Evolutionary conservation across 2,888 invertebrate genomes (phyloP).

Genomic region (Pantelozetes paolii): DNA sequence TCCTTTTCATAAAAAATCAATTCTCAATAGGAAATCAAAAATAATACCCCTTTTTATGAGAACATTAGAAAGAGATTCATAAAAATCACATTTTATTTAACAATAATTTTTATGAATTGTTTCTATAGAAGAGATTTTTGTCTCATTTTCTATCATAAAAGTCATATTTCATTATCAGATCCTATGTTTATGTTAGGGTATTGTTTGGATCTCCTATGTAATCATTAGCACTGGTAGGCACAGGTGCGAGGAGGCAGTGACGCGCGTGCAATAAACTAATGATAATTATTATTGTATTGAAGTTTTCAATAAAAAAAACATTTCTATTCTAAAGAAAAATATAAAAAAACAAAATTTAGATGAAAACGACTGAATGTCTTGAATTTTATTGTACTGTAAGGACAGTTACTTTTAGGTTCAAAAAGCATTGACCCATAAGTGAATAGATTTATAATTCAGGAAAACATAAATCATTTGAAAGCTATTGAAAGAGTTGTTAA

Average conservation of each 20-base stretch:
- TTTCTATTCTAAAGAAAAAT: background rate
- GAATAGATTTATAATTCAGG: background rate
- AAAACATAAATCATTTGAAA: background rate
- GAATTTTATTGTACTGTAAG: background rate
- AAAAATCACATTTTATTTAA: background rate
- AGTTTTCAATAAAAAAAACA: too few species aligned
- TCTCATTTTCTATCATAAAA: background rate
- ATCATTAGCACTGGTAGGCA: background rate
- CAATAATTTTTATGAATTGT: background rate
- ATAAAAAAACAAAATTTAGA: background rate
- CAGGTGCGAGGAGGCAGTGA: background rate
- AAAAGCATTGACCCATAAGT: conserved; percentile 19
- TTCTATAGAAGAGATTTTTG: background rate
- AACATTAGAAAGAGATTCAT: background rate
- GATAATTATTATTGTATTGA: background rate
- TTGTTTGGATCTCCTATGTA: background rate
- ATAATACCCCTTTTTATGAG: background rate
- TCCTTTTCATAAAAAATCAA: background rate
- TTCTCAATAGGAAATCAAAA: conserved; percentile 1
- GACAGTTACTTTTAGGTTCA: conserved; percentile 15
- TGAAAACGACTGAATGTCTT: background rate
- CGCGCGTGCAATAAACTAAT: background rate
- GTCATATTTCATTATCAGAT: background rate
- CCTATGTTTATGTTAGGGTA: background rate
- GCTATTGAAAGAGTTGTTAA: background rate